These are phyloP conservation scores for Eueides isabella DNA, from an alignment of 1,140 invertebrate genomes.

Conservation along the genomic window DNA sequence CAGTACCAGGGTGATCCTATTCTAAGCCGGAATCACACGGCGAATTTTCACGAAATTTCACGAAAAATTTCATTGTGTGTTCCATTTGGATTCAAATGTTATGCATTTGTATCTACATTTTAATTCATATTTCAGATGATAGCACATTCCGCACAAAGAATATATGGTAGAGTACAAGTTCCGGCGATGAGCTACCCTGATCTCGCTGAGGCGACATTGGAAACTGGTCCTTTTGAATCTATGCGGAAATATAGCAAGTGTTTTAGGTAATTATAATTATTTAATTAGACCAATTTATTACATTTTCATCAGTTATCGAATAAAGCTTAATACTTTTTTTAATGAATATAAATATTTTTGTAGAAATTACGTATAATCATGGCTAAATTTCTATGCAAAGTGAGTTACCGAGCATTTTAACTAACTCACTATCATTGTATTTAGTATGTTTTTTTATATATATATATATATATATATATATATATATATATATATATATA, in stretches of 20 bases:
- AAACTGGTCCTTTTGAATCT: slow-evolving; percentile 40
- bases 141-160: slow-evolving; percentile 50
- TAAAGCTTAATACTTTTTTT: neutral
- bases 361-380: too few relatives aligned
- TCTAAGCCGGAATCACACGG: too few relatives aligned
- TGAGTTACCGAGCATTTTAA: neutral
- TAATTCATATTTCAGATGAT: slow-evolving; percentile 42
- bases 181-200: slow-evolving; percentile 53
- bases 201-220: slow-evolving; percentile 46
- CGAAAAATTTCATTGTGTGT: too few relatives aligned
- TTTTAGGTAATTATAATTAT: slow-evolving; percentile 40
- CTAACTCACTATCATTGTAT: neutral
- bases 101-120: neutral
- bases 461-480: too few relatives aligned
- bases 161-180: slow-evolving; percentile 51
- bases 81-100: neutral
- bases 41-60: too few relatives aligned
- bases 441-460: neutral
- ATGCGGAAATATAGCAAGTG: slow-evolving; percentile 42
- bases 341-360: neutral
- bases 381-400: neutral
- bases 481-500: too few relatives aligned
- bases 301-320: too few relatives aligned
- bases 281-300: neutral
- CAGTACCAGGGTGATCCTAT: too few relatives aligned